These are phyloP conservation scores for Caenorhabditis sp. DNA, from an alignment of 2,888 invertebrate genomes.

Conservation along the genomic window DNA sequence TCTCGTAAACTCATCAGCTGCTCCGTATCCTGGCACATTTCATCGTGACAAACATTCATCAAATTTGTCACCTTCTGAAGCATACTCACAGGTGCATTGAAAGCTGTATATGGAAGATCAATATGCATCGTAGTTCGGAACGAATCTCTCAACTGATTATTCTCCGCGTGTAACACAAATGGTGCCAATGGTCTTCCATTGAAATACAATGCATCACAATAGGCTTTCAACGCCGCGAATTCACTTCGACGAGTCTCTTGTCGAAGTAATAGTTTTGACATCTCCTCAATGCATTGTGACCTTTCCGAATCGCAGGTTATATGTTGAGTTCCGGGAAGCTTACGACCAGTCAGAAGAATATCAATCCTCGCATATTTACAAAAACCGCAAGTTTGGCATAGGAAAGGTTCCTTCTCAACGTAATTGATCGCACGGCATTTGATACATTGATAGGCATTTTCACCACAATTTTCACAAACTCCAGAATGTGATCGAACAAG, in stretches of 20 bases:
- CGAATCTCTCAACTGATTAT: constrained; percentile 27
- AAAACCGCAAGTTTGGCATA: constrained; percentile 97
- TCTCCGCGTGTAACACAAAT: constrained; percentile 38
- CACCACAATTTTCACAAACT: constrained; percentile 94
- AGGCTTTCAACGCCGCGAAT: constrained; percentile 87
- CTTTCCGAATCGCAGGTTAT: constrained; percentile 96
- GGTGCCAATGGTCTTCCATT: constrained; percentile 29
- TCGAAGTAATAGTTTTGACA: constrained; percentile 88
- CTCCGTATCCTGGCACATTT: constrained; percentile 41
- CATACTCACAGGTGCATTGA: background rate
- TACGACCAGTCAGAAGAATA: constrained; percentile 87
- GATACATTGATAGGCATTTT: constrained; percentile 98
- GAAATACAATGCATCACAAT: constrained; percentile 81
- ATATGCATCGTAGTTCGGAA: constrained; percentile 2
- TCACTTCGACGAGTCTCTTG: constrained; percentile 93
- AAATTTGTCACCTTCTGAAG: background rate
- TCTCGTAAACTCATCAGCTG: constrained; percentile 44
- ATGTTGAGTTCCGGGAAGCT: constrained; percentile 92
- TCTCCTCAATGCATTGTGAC: constrained; percentile 75
- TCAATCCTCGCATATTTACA: constrained; percentile 99
- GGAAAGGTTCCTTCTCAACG: constrained; percentile 96
- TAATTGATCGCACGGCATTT: constrained; percentile 98
- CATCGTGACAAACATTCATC: constrained; percentile 54
- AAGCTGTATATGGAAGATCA: background rate
- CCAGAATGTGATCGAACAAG: constrained; percentile 96